These are phyloP conservation scores for Sycophaga agraensis DNA, from an alignment of 1,140 invertebrate genomes.

Conservation along the genomic window DNA sequence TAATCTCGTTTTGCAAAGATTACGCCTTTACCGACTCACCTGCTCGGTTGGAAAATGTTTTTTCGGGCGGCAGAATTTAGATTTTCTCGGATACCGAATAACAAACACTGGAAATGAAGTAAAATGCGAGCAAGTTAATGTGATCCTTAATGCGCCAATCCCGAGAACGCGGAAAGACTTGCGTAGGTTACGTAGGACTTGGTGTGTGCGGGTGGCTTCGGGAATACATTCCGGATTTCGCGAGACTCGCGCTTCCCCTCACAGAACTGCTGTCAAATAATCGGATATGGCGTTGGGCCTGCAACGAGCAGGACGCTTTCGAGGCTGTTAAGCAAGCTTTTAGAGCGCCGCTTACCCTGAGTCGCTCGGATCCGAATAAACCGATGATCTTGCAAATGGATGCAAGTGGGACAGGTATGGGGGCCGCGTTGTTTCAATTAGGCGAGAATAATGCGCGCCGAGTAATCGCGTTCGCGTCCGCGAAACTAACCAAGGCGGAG, in stretches of 20 bases:
- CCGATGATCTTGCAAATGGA: conserved; percentile 27
- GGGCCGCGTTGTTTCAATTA: conserved; percentile 29
- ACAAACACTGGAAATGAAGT: no score
- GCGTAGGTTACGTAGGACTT: conserved; percentile 11
- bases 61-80: no score
- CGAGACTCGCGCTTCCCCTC: neutral
- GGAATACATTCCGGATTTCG: conserved; percentile 27
- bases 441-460: neutral
- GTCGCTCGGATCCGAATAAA: neutral
- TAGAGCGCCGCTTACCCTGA: neutral
- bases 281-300: neutral
- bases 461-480: conserved; percentile 28
- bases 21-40: no score
- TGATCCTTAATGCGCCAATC: no score
- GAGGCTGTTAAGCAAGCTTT: neutral
- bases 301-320: neutral
- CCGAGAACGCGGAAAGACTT: conserved; percentile 19
- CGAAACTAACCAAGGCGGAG: conserved; percentile 22
- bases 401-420: conserved; percentile 28
- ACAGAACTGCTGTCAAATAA: neutral
- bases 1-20: no score
- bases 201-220: conserved; percentile 24
- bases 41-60: no score
- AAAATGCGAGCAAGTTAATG: no score
- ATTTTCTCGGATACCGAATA: no score